These are phyloP conservation scores for Prenolepis imparis DNA, from an alignment of 2,888 invertebrate genomes.

Conservation along the genomic window DNA sequence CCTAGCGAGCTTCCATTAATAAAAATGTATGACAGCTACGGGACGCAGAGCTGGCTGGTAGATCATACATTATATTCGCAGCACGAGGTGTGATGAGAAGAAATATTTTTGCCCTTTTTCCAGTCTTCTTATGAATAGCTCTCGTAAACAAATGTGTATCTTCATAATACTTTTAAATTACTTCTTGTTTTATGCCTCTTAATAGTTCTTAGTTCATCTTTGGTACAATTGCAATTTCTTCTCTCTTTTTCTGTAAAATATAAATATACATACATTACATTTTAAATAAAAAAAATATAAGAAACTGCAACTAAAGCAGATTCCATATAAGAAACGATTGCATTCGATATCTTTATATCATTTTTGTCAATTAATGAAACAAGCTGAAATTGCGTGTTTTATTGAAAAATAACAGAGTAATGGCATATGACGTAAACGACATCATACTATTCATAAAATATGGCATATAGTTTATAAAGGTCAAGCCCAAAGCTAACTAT, in stretches of 20 bases:
- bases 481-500: constrained; percentile 7
- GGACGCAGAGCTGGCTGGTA: not conserved
- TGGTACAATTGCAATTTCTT: not conserved
- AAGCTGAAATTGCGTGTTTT: not conserved
- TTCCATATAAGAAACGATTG: not conserved
- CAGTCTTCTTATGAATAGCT: not conserved
- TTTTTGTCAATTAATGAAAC: not conserved
- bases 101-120: constrained; percentile 9
- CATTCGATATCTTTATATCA: not conserved
- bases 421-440: not conserved
- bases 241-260: not conserved
- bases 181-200: not conserved
- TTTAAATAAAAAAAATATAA: not conserved
- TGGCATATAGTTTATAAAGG: not conserved
- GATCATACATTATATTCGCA: constrained; percentile 24
- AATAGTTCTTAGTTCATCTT: not conserved
- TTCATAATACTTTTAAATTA: constrained; percentile 5
- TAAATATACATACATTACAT: not conserved
- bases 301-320: not conserved
- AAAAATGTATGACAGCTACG: constrained; percentile 22
- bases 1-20: constrained; percentile 14
- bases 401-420: not conserved
- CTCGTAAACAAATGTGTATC: not conserved
- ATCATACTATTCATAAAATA: not conserved
- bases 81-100: not conserved